Evolutionary conservation across 2,888 invertebrate genomes (phyloP).

Genomic region (Liodrosophila aerea): DNA sequence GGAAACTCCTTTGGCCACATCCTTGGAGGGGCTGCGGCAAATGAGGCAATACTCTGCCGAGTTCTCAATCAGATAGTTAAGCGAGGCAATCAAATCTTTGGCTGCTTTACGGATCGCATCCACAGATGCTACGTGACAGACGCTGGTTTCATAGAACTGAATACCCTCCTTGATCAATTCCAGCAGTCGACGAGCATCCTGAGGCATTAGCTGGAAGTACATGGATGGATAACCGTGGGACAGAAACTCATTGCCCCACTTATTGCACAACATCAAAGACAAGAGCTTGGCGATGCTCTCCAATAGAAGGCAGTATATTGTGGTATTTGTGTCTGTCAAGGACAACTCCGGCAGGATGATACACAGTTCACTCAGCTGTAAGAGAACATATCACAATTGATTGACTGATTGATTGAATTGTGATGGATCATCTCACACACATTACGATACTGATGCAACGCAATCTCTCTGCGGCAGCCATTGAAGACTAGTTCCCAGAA

Average conservation of each 20-base stretch:
- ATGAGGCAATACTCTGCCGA: slow-evolving; percentile 1
- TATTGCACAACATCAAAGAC: slow-evolving; percentile 8
- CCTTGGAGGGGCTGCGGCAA: slow-evolving; percentile 1
- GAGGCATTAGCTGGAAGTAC: slow-evolving; percentile 6
- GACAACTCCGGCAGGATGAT: neutral
- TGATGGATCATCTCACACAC: slow-evolving; percentile 5
- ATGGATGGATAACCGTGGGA: slow-evolving; percentile 1
- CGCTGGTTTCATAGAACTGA: neutral
- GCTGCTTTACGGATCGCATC: neutral
- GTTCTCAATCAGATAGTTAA: slow-evolving; percentile 1
- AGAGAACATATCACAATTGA: too few relatives aligned
- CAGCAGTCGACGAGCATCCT: neutral
- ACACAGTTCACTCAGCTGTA: slow-evolving; percentile 2
- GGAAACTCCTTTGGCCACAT: neutral
- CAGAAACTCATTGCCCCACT: slow-evolving; percentile 2
- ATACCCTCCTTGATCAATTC: neutral
- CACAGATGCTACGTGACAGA: neutral
- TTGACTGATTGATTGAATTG: too few relatives aligned
- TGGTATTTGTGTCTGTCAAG: neutral
- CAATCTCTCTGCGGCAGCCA: neutral
- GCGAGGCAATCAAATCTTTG: neutral
- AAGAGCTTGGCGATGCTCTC: neutral
- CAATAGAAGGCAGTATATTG: neutral
- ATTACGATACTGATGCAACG: slow-evolving; percentile 6
- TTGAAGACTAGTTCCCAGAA: slow-evolving; percentile 6